Evolutionary conservation across 2,113 vertebrate genomes (phyloP).

Genomic region (Oenanthe oenanthe): DNA sequence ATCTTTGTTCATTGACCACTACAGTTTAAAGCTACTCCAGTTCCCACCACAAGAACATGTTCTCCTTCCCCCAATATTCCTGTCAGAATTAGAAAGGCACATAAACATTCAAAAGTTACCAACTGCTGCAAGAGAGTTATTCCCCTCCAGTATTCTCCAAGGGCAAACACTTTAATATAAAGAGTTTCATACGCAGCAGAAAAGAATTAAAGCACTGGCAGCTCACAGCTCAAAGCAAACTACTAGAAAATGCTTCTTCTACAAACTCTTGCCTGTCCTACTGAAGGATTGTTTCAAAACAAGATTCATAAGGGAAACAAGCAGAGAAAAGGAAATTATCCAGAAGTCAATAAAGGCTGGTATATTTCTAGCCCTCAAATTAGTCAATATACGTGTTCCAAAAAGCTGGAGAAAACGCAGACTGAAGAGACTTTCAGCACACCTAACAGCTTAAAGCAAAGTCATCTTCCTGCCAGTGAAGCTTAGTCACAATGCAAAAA

Average conservation of each 20-base stretch:
- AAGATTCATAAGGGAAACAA: not conserved
- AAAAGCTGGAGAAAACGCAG: not conserved
- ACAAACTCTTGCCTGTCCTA: not conserved
- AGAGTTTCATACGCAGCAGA: not conserved
- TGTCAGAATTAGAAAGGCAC: not conserved
- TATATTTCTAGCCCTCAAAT: not conserved
- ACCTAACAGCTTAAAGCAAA: not conserved
- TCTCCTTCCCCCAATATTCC: not conserved
- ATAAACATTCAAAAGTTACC: not conserved
- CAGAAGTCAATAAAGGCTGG: not conserved
- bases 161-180: not conserved
- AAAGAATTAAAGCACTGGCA: not conserved
- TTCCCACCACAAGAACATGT: fast-evolving
- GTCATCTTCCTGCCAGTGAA: not conserved
- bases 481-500: not conserved
- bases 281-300: not conserved
- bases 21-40: not conserved
- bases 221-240: not conserved
- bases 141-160: not conserved
- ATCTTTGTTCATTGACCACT: not conserved
- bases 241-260: not conserved
- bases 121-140: not conserved
- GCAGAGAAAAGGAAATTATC: not conserved
- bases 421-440: not conserved
- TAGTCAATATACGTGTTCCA: not conserved